A percentile compares a stretch with the other conserved stretches of the same genome.
phyloP scores from a whole-genome alignment of 2,888 invertebrate genomes.

The Uloborus plumipes region DNA sequence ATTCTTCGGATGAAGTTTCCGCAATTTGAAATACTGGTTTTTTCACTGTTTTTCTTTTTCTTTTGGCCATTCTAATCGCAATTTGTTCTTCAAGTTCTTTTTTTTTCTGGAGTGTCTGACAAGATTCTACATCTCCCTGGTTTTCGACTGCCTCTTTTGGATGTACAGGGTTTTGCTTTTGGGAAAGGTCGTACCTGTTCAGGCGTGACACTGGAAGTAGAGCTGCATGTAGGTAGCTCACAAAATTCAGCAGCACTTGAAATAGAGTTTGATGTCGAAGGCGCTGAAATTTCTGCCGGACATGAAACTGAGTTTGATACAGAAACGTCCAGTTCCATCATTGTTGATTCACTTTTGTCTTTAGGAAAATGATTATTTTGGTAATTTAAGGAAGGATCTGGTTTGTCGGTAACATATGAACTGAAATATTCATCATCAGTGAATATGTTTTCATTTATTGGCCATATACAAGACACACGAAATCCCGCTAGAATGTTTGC shows the following conservation, averaged over 20 bases:
- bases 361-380: not conserved
- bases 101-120: slow-evolving; percentile 21
- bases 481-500: slow-evolving; percentile 23
- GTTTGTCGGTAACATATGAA: slow-evolving; percentile 9
- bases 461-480: slow-evolving; percentile 17
- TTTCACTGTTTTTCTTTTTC: not conserved
- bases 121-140: slow-evolving; percentile 25
- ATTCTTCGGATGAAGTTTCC: too few relatives aligned
- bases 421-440: slow-evolving; percentile 39
- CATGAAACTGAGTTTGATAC: slow-evolving; percentile 7
- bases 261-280: not conserved
- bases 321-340: not conserved
- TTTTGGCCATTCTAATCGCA: slow-evolving; percentile 18
- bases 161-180: slow-evolving; percentile 15
- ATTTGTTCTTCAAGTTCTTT: slow-evolving; percentile 19
- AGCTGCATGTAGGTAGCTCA: not conserved
- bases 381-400: not conserved
- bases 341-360: not conserved
- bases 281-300: not conserved
- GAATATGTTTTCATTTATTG: slow-evolving; percentile 33
- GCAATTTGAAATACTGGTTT: not conserved
- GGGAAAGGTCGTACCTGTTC: slow-evolving; percentile 29
- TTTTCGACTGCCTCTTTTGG: slow-evolving; percentile 21
- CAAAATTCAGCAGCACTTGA: slow-evolving; percentile 11
- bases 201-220: slow-evolving; percentile 13